Percentiles rank a stretch among this genome's conserved stretches.
Conservation (phyloP, 2,797 vertebrate genomes). For the Loriculus beryllinus region DNA sequence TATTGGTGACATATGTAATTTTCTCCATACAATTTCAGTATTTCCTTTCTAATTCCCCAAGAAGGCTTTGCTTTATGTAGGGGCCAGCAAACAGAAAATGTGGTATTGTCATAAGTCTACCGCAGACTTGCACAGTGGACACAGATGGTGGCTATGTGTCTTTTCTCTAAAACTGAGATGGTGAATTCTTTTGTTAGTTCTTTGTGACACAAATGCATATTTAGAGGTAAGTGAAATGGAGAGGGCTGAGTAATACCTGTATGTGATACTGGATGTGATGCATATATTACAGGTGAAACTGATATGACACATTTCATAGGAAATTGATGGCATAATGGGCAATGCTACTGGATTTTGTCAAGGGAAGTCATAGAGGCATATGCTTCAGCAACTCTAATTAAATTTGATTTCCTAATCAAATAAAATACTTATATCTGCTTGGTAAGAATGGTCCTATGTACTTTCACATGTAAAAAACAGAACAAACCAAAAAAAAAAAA, state of each 20-base stretch:
- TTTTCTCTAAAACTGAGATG: neutral
- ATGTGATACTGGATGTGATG: neutral
- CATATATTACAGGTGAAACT: neutral
- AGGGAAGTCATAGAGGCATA: neutral
- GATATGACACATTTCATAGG: neutral
- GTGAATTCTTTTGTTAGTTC: neutral
- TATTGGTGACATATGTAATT: neutral
- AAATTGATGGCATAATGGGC: neutral
- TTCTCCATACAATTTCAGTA: neutral
- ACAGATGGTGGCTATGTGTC: neutral
- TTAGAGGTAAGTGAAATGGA: neutral
- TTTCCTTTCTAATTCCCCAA: neutral
- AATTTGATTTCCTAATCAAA: neutral
- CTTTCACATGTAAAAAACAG: fast-evolving
- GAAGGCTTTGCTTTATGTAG: neutral
- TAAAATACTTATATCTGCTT: neutral
- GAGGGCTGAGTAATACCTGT: neutral
- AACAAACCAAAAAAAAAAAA: fast-evolving
- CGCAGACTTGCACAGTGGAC: neutral
- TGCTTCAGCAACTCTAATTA: neutral
- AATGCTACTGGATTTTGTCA: neutral
- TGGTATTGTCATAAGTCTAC: neutral
- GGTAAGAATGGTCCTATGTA: neutral
- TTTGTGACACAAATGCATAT: neutral
- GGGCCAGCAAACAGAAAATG: neutral